phyloP scores from a whole-genome alignment of 2,113 vertebrate genomes.

The Cyprinodon tularosa region DNA sequence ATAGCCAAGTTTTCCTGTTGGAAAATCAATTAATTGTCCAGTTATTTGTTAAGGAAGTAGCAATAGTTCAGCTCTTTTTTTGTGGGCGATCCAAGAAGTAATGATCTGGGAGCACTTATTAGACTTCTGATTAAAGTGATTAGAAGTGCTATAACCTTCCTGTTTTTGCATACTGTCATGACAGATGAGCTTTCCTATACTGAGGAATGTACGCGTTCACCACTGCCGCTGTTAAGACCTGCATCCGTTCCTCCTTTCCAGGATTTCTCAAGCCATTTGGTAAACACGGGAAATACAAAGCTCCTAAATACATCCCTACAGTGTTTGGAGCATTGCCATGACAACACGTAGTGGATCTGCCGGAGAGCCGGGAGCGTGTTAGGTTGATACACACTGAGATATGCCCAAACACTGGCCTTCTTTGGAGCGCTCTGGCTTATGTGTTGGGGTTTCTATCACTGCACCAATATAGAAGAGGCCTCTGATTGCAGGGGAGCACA shows the following conservation, averaged over 20 bases:
- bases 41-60: slow-evolving; percentile 38
- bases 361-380: slow-evolving; percentile 61
- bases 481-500: slow-evolving; percentile 37
- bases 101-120: slow-evolving; percentile 23
- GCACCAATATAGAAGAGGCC: slow-evolving; percentile 38
- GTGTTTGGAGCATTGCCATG: slow-evolving; percentile 77
- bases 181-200: slow-evolving; percentile 46
- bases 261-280: slow-evolving; percentile 63
- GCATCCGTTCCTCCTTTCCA: slow-evolving; percentile 56
- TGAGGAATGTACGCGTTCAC: slow-evolving; percentile 33
- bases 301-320: slow-evolving; percentile 73
- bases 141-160: slow-evolving; percentile 51
- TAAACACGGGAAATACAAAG: slow-evolving; percentile 74
- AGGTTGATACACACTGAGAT: slow-evolving; percentile 71
- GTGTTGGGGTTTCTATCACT: slow-evolving; percentile 32
- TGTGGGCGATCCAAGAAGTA: slow-evolving; percentile 17
- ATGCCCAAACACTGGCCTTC: slow-evolving; percentile 65
- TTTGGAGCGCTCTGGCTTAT: slow-evolving; percentile 42
- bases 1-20: slow-evolving; percentile 43
- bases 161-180: slow-evolving; percentile 41
- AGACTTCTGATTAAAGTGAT: slow-evolving; percentile 30
- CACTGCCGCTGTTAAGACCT: slow-evolving; percentile 51
- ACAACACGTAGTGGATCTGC: slow-evolving; percentile 73
- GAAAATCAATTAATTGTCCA: slow-evolving; percentile 64
- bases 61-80: slow-evolving; percentile 26